Base-by-base conservation (phyloP, 2,888 invertebrate genomes). In the Drosophila cyrtoloma region DNA sequence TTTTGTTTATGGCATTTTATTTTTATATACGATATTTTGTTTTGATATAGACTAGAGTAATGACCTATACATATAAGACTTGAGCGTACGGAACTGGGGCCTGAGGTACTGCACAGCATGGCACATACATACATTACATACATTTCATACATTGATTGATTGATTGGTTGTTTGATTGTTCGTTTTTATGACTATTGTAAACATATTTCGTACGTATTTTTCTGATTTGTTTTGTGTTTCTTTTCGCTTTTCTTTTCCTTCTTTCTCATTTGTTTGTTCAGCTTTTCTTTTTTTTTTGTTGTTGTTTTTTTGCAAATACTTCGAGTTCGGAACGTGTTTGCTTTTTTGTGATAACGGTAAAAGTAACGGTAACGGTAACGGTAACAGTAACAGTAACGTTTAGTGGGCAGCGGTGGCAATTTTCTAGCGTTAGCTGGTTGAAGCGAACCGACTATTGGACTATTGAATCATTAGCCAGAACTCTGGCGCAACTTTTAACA, bases 101-200 rank as follows among this genome's bases (percentile, higher is more conserved):
- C 86, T 86, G 92, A 93, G 93, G 93, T 93, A 93, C 93, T 93
- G 93, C 93, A 93, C 93, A 93, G 93, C 93, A 93, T 93, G 93
- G 93, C 93, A 93, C 93, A 91, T 70, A 77, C 93, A 91, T 78
- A 73, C 69, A 79, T 71, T 47, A 69, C 63, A 79, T 78, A 77
- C 62, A 72, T 69, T 47, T 39, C 12, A 68, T 58, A 69, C 56
- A 28, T 61, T 63, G 63, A 57, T 63, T 50, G 51, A 60, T 56
- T 44, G 53, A 63, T 53, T 71, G 39, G 28, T 16, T 53, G 26
- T 39, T 68, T 35, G 32, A 64, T 66, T 47, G 42, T 51, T 77
- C 57, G 58, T 37, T 47, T 70, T 59, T 71, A 61, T 30, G 55
- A 22, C 61, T 61, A 71, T 57, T 26, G 28, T 37, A 56, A 6